These are phyloP conservation scores for Callospermophilus lateralis DNA, from an alignment of 2,113 vertebrate genomes.

Conservation along the genomic window DNA sequence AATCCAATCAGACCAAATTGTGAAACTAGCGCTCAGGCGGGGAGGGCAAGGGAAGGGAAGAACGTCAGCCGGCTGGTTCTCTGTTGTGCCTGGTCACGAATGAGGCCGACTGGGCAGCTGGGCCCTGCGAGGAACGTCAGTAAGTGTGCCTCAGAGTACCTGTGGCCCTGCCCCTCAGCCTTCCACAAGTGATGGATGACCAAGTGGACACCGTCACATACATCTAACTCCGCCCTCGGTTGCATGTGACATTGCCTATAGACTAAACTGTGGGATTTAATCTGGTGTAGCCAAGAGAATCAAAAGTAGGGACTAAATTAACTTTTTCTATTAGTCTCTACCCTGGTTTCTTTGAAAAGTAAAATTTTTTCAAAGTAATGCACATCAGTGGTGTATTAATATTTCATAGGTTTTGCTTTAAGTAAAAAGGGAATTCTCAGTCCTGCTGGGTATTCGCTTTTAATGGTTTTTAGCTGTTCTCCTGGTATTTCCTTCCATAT, in stretches of 20 bases:
- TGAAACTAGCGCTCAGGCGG: background rate
- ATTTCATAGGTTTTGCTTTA: background rate
- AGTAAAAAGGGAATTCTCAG: background rate
- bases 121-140: accelerated
- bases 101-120: background rate
- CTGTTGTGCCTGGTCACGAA: background rate
- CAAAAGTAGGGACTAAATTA: background rate
- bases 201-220: accelerated
- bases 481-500: background rate
- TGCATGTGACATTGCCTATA: background rate
- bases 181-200: background rate
- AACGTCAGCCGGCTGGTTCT: background rate
- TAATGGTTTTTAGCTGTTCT: background rate
- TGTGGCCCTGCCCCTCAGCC: background rate
- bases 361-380: background rate
- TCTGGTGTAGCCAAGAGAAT: conserved; percentile 22
- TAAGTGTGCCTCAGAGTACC: background rate
- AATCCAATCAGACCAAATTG: background rate
- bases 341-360: conserved; percentile 30
- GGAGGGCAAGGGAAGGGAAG: background rate
- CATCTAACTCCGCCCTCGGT: background rate
- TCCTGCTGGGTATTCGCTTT: background rate
- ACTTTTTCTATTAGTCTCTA: background rate
- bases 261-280: conserved; percentile 31
- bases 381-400: background rate